Evolutionary conservation across 2,797 vertebrate species (phyloP), one percentile per base, ranked within the genome.

Genomic region (Platyrinchus mystaceus): DNA sequence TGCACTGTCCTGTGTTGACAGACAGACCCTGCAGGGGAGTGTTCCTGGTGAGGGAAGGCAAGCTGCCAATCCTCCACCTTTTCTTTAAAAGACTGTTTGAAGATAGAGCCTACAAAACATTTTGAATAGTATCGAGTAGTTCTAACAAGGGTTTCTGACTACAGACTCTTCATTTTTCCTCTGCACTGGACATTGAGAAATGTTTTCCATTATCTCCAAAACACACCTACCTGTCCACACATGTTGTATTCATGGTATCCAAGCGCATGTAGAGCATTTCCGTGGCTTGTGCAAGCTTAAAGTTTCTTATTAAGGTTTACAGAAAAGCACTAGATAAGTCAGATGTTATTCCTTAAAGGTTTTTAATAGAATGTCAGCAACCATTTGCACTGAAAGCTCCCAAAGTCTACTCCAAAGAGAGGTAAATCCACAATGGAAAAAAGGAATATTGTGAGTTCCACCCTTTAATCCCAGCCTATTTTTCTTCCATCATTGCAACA

Each of bases 221-320:
- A 83, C 18, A 52, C 6, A 56, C 9, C 74, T 95, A 99, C 99
- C 99, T 98, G 97, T 99, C 99, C 92, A 99, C 98, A 83, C 99
- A 99, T 21, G 97, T 98, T 49, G 99, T 99, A 97, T 99, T 99
- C 99, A 99, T 99, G 2, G 98, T 99, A 96, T 99, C 99, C 98
- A 99, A 98, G 70, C 99, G 98, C 99, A 99, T 99, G 94, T 99
- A 99, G 60, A 99, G 97, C 99, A 99, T 99, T 98, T 99, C 99
- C 43, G 99, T 99, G 75, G 99, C 99, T 97, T 99, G 99, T 12
- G 99, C 99, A 94, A 99, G 97, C 99, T 99, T 63, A 34, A 75
- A 52, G n/a, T 83, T 90, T 81, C 49, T 86, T 71, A 97, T 98
- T 98, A 98, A 99, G 98, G 98, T 68, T 95, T 95, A 95, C 36